Percentiles rank a stretch among this genome's conserved stretches.
Evolutionary conservation across 2,888 invertebrate species (phyloP).

Genomic region (Drosophila anomelani): DNA sequence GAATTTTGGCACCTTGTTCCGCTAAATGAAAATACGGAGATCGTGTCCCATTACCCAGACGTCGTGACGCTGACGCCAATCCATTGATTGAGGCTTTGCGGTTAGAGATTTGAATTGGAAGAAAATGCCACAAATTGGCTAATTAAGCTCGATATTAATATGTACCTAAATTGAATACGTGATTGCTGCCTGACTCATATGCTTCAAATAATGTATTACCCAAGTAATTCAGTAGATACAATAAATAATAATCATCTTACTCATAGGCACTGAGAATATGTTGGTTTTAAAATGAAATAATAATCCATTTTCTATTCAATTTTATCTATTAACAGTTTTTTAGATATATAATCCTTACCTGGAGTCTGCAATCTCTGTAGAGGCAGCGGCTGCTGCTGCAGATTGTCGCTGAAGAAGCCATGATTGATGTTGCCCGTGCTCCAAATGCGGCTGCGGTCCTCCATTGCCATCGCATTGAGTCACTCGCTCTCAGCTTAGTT

Average conservation of each 20-base stretch:
- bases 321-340: background rate
- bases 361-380: slow-evolving; percentile 67
- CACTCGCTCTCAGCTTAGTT: slow-evolving; percentile 8
- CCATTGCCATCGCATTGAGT: slow-evolving; percentile 57
- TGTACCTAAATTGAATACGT: slow-evolving; percentile 8
- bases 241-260: background rate
- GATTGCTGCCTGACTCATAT: slow-evolving; percentile 13
- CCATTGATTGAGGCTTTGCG: slow-evolving; percentile 8
- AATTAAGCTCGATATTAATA: background rate
- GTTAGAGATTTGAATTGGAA: slow-evolving; percentile 35
- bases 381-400: slow-evolving; percentile 62
- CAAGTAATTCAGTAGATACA: background rate
- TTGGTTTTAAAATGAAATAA: background rate
- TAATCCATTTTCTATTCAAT: background rate
- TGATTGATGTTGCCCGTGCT: slow-evolving; percentile 70
- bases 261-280: background rate
- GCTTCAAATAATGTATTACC: background rate
- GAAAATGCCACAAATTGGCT: slow-evolving; percentile 2
- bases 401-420: slow-evolving; percentile 68
- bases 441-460: slow-evolving; percentile 71
- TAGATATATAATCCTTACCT: slow-evolving; percentile 55
- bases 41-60: background rate
- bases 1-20: slow-evolving; percentile 10
- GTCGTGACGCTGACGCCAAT: background rate
- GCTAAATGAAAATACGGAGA: background rate